Base-by-base conservation (phyloP, 1,140 invertebrate genomes). In the Protaetia brevitarsis region DNA sequence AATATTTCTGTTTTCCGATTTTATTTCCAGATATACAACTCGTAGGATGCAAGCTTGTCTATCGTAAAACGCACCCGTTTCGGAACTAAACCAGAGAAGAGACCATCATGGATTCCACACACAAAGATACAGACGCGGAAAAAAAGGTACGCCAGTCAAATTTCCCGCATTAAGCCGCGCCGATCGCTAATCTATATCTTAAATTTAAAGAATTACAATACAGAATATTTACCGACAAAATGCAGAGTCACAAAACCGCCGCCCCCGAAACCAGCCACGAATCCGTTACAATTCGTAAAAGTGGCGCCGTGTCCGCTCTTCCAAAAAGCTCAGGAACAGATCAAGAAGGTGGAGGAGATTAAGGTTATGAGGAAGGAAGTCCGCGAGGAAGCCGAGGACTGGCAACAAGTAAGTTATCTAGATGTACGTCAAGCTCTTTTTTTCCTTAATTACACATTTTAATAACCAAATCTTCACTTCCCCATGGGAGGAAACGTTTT, bases 271-370 rank as follows among this genome's bases (percentile, higher is more conserved):
- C 90, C 91, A 65, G 89, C 89, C 1, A 86, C 86, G 60, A 94
- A 95, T 79, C 92, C 93, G 34, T 82, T 95, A 72, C 93, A 96
- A 83, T 96, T 95, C 80, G 86, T 96, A 63, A 91, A 92, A 81
- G 89, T 92, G 8, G 90, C 90, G 45, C 91, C 91, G n/a, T 91
- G 89, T 66, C 89, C 89, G 68, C 83, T 95, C 45, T 93, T 91
- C 77, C 87, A 89, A 74, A 87, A 88, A 36, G 93, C 93, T 4
- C 87, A 93, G 71, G 89, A 94, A 75, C 93, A 95, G 78, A 84
- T 95, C 37, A 88, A 92, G 71, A 87, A 92, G 68, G 90, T 91
- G 3, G 89, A 94, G 73, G 89, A 93, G 75, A 88, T 92, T 26
- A 92, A 91, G 74, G 91, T 91, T 71, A 83, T 88, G 29, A 88